Base-by-base conservation (phyloP, 2,113 vertebrate genomes). In the Manacus vitellinus region DNA sequence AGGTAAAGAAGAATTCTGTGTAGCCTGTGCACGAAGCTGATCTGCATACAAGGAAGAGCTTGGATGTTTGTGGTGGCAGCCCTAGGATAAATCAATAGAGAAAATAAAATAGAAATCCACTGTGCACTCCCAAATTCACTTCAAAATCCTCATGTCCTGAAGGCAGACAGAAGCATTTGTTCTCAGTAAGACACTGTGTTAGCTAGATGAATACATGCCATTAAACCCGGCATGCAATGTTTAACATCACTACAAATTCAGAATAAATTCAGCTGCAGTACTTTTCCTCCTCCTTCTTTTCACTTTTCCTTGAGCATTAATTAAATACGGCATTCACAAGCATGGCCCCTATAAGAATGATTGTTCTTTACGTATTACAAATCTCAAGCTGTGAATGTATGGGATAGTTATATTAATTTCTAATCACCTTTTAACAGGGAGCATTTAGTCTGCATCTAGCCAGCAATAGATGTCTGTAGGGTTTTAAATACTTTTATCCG, bases 361-460 rank as follows among this genome's bases (percentile, higher is more conserved):
- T 80, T 49, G 30, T 74, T 92, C 78, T 89, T 80, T 67, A 56
- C 28, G 19, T 68, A 77, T 78, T 81, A 82, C 46, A 82, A n/a
- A 54, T 79, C n/a, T 90, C 65, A 88, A 80, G 43, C 68, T 81
- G 72, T 73, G 85, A 96, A 81, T 86, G 47, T 52, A 65, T 65
- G 33, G 37, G 44, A 71, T 83, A 88, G 33, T 63, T 81, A 41
- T 66, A 92, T 73, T 95, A 87, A 89, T 83, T 96, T 96, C 92
- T 90, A 88, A 73, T 94, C 46, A 67, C 12, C 56, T 94, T 96
- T 92, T 85, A 92, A 93, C 58, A 92, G 44, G n/a, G 28, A 89
- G 30, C 31, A 89, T 46, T 66, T 95, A 52, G 28, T 9, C 63
- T 91, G 54, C 31, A 67, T 52, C 43, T 46, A 77, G 9, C 19